These are phyloP conservation scores for Orientallactaga bullata DNA, from an alignment of 2,113 vertebrate species.

Conservation along the genomic window DNA sequence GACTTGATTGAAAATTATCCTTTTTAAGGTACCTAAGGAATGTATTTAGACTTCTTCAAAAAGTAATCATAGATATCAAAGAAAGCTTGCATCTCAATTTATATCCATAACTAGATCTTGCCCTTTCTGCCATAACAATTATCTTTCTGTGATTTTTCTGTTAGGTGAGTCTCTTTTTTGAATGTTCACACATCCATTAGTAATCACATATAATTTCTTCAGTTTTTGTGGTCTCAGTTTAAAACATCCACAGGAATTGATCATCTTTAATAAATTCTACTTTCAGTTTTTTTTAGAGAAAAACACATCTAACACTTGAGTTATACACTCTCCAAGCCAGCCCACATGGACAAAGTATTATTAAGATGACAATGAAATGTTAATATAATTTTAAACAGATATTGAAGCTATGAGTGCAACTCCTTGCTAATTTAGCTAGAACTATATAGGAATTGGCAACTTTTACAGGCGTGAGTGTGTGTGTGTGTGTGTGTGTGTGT, in stretches of 20 bases:
- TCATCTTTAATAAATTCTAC: neutral
- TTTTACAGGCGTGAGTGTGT: too few species aligned
- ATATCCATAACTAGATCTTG: neutral
- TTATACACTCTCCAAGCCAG: neutral
- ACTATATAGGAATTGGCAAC: neutral
- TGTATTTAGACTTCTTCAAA: neutral
- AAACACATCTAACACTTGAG: neutral
- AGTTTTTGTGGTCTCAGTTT: neutral
- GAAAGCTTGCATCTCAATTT: neutral
- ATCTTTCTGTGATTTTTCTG: neutral
- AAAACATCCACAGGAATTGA: slow-evolving; percentile 8
- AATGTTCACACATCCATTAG: neutral
- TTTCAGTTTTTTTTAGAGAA: neutral
- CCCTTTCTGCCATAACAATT: neutral
- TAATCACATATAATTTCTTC: neutral
- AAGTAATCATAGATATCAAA: neutral
- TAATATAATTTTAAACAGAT: neutral
- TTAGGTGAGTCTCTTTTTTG: neutral
- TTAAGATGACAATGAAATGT: neutral
- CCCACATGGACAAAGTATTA: neutral
- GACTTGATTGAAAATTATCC: neutral
- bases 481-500: too few species aligned
- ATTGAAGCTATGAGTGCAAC: neutral
- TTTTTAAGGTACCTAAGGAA: neutral
- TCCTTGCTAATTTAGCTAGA: neutral